phyloP scores from a whole-genome alignment of 1,140 invertebrate genomes.

The Pogonomyrmex californicus region DNA sequence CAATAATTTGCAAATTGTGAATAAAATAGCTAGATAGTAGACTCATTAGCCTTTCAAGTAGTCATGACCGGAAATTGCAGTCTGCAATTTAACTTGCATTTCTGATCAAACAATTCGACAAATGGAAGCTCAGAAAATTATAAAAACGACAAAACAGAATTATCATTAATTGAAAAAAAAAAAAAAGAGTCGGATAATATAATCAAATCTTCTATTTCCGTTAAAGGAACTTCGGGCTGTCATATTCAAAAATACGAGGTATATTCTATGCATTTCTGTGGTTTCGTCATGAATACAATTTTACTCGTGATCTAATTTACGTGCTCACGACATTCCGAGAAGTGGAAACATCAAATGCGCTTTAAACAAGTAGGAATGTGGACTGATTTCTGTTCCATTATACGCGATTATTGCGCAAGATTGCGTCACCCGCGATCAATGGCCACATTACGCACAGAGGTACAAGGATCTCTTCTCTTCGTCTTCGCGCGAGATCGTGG shows the following conservation, averaged over 20 bases:
- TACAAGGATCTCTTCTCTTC: conserved; percentile 23
- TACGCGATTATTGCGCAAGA: conserved; percentile 30
- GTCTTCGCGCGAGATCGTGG: conserved; percentile 24
- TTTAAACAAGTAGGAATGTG: conserved; percentile 20
- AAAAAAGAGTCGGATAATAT: neutral
- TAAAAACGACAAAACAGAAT: conserved; percentile 32
- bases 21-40: conserved; percentile 50
- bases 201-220: conserved; percentile 40
- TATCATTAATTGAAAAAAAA: conserved; percentile 21
- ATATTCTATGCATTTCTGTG: neutral
- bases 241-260: neutral
- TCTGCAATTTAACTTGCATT: conserved; percentile 33
- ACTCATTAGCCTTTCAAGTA: conserved; percentile 42
- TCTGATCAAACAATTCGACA: conserved; percentile 22
- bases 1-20: conserved; percentile 57
- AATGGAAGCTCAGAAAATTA: conserved; percentile 11
- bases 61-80: conserved; percentile 55
- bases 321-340: neutral
- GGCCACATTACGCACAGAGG: neutral
- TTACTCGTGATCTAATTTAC: conserved; percentile 6
- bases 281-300: neutral
- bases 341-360: neutral
- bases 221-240: neutral
- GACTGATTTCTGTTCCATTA: conserved; percentile 12
- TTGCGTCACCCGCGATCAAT: neutral